Conservation (phyloP, 1,140 invertebrate species). For the Palaemon carinicauda region DNA sequence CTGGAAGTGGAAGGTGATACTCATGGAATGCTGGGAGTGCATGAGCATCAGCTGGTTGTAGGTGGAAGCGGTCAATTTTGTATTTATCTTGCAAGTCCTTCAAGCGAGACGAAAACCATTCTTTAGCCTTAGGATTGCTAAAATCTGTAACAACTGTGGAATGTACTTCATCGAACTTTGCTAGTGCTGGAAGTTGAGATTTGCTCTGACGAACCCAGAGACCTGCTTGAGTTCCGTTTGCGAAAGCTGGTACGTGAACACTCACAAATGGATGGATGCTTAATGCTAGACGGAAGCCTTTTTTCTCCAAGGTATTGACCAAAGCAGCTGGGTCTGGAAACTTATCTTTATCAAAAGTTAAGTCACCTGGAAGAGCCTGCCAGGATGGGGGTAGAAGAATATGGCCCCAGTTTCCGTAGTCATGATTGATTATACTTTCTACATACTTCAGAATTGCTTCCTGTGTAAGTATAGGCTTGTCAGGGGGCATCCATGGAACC, state of each 20-base stretch:
- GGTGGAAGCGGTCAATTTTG: slow-evolving; percentile 47
- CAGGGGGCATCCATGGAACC: slow-evolving; percentile 37
- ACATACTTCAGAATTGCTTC: slow-evolving; percentile 33
- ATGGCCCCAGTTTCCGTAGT: slow-evolving; percentile 30
- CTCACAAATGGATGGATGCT: slow-evolving; percentile 43
- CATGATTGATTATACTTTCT: slow-evolving; percentile 20
- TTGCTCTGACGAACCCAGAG: slow-evolving; percentile 42
- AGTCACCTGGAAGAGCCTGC: slow-evolving; percentile 35
- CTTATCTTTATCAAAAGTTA: slow-evolving; percentile 36
- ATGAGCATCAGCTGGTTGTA: slow-evolving; percentile 49
- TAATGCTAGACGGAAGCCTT: slow-evolving; percentile 39
- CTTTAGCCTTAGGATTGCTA: slow-evolving; percentile 33
- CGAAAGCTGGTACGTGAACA: slow-evolving; percentile 28
- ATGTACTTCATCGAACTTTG: slow-evolving; percentile 17
- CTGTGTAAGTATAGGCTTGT: slow-evolving; percentile 27
- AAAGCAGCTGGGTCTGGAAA: slow-evolving; percentile 42
- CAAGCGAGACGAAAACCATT: slow-evolving; percentile 33
- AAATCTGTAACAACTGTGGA: slow-evolving; percentile 45
- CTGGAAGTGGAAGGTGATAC: slow-evolving; percentile 17
- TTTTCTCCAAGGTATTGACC: background rate
- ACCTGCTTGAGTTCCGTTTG: background rate
- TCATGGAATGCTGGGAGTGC: slow-evolving; percentile 29
- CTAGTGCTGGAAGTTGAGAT: slow-evolving; percentile 37
- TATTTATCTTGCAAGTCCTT: slow-evolving; percentile 12
- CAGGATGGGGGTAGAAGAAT: slow-evolving; percentile 42